These are phyloP conservation scores for Eupithecia vulgata DNA, from an alignment of 2,888 invertebrate genomes.

Conservation along the genomic window DNA sequence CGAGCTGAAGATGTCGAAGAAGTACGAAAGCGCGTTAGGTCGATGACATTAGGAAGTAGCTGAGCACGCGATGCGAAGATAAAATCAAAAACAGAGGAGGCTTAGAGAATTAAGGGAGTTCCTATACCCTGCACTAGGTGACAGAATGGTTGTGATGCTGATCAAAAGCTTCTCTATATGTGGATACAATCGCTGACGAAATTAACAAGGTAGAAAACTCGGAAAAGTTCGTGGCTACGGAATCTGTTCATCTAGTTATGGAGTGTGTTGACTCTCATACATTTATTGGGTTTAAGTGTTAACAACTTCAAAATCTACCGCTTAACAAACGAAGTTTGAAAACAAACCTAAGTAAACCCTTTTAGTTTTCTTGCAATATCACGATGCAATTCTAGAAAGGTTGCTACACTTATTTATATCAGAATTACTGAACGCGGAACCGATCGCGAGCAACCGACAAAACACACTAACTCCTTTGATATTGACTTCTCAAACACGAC, in stretches of 20 bases:
- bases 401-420: background rate
- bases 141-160: background rate
- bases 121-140: background rate
- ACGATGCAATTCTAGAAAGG: background rate
- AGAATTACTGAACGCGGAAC: constrained; percentile 25
- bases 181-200: background rate
- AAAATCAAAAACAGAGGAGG: background rate
- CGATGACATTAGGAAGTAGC: background rate
- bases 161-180: background rate
- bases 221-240: background rate
- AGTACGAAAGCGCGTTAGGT: background rate
- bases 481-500: constrained; percentile 15
- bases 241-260: background rate
- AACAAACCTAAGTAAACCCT: background rate
- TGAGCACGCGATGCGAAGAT: background rate
- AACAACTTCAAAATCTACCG: background rate
- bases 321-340: background rate
- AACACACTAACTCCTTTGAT: constrained; percentile 22
- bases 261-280: background rate
- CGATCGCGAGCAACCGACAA: constrained; percentile 24
- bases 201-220: background rate
- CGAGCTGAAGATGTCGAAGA: background rate
- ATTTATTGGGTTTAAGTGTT: background rate
- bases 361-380: background rate
- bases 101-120: background rate